Conservation (phyloP, 53 echinoderm and acorn worm genomes). For the Paelopatides confundens region DNA sequence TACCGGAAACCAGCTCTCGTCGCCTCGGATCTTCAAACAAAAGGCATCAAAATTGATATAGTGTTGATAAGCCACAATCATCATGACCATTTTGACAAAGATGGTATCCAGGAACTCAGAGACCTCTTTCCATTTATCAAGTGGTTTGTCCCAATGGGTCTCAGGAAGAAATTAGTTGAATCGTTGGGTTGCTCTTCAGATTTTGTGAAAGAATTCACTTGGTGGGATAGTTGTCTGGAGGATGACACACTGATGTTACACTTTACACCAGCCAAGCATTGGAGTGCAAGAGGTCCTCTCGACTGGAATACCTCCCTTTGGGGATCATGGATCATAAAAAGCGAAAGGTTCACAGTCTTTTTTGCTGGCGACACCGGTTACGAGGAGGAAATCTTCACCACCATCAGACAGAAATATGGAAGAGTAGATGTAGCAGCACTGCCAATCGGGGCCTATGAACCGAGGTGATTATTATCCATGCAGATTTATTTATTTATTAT, state of each 20-base stretch:
- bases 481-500: too few relatives aligned
- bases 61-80: constrained; percentile 97
- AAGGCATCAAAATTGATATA: constrained; percentile 65
- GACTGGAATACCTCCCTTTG: constrained; percentile 84
- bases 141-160: constrained; percentile 90
- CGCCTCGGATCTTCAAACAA: constrained; percentile 52
- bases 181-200: constrained; percentile 60
- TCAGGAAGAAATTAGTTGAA: constrained; percentile 69
- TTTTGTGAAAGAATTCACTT: constrained; percentile 85
- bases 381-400: constrained; percentile 75
- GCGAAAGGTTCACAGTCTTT: constrained; percentile 86
- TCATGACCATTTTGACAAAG: constrained; percentile 91
- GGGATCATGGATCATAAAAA: constrained; percentile 94
- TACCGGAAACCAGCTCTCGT: constrained; percentile 75
- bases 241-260: constrained; percentile 71
- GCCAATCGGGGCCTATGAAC: constrained; percentile 97
- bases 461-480: constrained; percentile 83
- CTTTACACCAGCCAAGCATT: constrained; percentile 93
- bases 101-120: constrained; percentile 64
- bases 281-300: constrained; percentile 72
- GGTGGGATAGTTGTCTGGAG: constrained; percentile 87
- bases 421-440: constrained; percentile 90
- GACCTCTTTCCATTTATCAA: constrained; percentile 63
- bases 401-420: constrained; percentile 78
- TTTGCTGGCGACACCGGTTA: constrained; percentile 98